phyloP scores from a whole-genome alignment of 2,888 invertebrate species.

The Anticlea derivata region DNA sequence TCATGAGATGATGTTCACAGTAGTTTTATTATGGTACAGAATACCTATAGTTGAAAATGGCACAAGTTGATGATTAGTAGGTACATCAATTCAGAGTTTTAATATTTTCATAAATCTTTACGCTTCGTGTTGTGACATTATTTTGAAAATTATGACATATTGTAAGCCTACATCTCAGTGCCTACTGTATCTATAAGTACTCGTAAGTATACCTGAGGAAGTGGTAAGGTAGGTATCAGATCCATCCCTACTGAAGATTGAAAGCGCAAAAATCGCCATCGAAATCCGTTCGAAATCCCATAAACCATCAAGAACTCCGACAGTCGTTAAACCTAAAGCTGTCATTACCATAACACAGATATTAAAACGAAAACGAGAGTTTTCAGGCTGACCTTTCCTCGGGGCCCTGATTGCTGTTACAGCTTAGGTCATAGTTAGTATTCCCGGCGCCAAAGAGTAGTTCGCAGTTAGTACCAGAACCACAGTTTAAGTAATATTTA shows the following conservation, averaged over 20 bases:
- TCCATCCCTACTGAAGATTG: background rate
- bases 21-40: too few relatives aligned
- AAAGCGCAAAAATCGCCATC: conserved; percentile 13
- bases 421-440: conserved; percentile 15
- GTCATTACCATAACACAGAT: conserved; percentile 25
- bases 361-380: conserved; percentile 48
- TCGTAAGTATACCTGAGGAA: too few relatives aligned
- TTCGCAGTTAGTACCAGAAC: background rate
- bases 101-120: too few relatives aligned
- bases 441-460: background rate
- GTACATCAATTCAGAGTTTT: too few relatives aligned
- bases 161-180: too few relatives aligned
- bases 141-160: too few relatives aligned
- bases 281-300: background rate
- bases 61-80: too few relatives aligned
- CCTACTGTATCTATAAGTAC: too few relatives aligned
- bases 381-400: conserved; percentile 43
- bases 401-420: conserved; percentile 25
- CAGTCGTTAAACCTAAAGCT: conserved; percentile 22
- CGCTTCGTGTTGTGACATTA: too few relatives aligned
- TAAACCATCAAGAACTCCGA: conserved; percentile 20
- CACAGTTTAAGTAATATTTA: conserved; percentile 13
- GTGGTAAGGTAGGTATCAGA: too few relatives aligned
- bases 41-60: too few relatives aligned
- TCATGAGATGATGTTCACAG: too few relatives aligned